Evolutionary conservation across 2,113 vertebrate genomes (phyloP), one percentile per base, ranked within the genome.

Genomic region (Callopanchax toddi): DNA sequence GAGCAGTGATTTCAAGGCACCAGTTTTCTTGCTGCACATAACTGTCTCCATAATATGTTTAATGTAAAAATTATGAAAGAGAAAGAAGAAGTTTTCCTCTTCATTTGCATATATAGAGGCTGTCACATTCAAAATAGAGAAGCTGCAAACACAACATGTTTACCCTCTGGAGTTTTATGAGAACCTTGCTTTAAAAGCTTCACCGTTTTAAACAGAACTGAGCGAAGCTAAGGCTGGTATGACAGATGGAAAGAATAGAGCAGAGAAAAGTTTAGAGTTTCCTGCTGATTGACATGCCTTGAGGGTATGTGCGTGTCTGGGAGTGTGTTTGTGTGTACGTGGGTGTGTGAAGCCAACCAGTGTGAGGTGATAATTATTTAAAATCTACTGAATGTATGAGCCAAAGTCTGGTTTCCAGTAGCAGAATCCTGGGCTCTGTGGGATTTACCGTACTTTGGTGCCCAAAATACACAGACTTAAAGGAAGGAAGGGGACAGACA

Each of bases 111-210:
- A n/a, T n/a, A n/a, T n/a, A n/a, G n/a, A n/a, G n/a, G n/a, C n/a
- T n/a, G n/a, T n/a, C n/a, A 18, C 26, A 23, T 42, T 48, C 10
- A 52, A 25, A 55, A 26, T 53, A 64, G 39, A 22, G 36, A 60
- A 69, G 56, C 60, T 54, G 43, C 64, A 40, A 81, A 29, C 43
- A 34, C 43, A 42, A 26, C 21, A 45, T 45, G 45, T 60, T 72
- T 21, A 23, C 56, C 51, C 49, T 65, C 15, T 63, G 55, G n/a
- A n/a, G 49, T 11, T 63, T 67, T 72, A 52, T 42, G 29, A 79
- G 57, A 64, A 61, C 50, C 54, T 65, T 67, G 65, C 74, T 73
- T 63, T 54, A 72, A 67, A 63, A 67, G 62, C 46, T 9, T 13
- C 20, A 54, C 20, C 53, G 29, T 32, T 73, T 77, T 62, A 61